Evolutionary conservation across 2,888 invertebrate species (phyloP), one percentile per base, ranked within the genome.

Genomic region (Drosophila tripunctata): DNA sequence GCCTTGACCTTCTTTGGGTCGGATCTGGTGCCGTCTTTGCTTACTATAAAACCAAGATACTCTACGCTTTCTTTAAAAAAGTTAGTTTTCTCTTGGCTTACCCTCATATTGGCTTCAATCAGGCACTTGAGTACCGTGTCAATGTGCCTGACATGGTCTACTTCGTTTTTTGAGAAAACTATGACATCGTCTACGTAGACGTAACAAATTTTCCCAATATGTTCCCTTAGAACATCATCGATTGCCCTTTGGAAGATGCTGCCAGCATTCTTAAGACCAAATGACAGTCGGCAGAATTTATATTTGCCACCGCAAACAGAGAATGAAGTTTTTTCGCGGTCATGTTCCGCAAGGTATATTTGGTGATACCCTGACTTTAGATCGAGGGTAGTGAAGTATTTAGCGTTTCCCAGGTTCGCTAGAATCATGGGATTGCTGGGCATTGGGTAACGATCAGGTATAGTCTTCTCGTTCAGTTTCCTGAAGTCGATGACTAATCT

Each of bases 131-230:
- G 41, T 36, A 45, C 40, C 8, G 8, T 30, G 22, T 48, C 56
- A 3, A 55, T 30, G 22, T 48, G 47, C 17, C 38, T 31, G 24
- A 50, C 48, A 22, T 45, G 51, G n/a, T 36, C 21, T 14, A 33
- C 36, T 44, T 38, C 44, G 15, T 54, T 54, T 21, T 44, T 36
- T 14, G 17, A 44, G 19, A 36, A 44, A 1, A 40, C 47, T 4
- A 48, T 48, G 7, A 50, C 43, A 7, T 50, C 36, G 10, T 48
- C 48, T 8, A 58, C 40, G 40, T 48, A 47, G 30, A 55, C 51
- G 15, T 50, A 24, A 5, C 17, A 57, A n/a, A 24, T 31, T 48
- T 57, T 50, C 7, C 19, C 36, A 19, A 38, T 38, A 15, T 36
- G 36, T 19, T 33, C 48, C 12, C 48, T 17, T 8, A 48, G 35